Evolutionary conservation across 1,140 invertebrate species (phyloP), one percentile per base, ranked within the genome.

Genomic region (Zaprionus africanus): DNA sequence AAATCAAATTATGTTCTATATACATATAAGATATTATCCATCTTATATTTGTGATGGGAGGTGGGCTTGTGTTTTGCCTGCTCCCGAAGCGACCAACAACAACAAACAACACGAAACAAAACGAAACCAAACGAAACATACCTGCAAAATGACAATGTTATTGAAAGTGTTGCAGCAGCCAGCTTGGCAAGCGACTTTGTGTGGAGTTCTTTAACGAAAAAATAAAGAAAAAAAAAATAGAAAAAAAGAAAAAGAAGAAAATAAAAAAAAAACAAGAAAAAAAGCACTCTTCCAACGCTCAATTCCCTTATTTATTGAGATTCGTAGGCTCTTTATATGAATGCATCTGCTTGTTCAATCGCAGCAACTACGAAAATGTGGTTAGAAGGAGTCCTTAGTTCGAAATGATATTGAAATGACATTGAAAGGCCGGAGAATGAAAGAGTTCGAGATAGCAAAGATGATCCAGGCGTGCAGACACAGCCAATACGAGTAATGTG

Each of bases 311-410:
- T 56, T 56, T 60, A 49, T 9, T 15, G 1, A 43, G 15, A 19
- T 28, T n/a, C 28, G 0, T 15, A 3, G 28, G 17, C 41, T 17
- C n/a, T 9, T 17, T 6, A 51, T 22, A 28, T 71, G 56, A 59
- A 53, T 87, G 70, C 83, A 70, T 67, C 43, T 87, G 80, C 64
- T 75, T 79, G 11, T 57, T 84, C 71, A 70, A 24, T n/a, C 28
- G 65, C 13, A 61, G 41, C 11, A 26, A 66, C n/a, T 22, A 28
- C 34, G 15, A 49, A 12, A 67, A 1, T 46, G 5, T 6, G 7
- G 2, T 46, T 46, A 17, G 17, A 46, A 4, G 19, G 3, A n/a
- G 7, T 43, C 2, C 15, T 43, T 17, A 43, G 1, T 2, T 46
- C 41, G n/a, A 17, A 17, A 17, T 31, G 7, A 43, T 17, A 46